Conservation (phyloP, 1,140 invertebrate species). For the Diorhabda sublineata region DNA sequence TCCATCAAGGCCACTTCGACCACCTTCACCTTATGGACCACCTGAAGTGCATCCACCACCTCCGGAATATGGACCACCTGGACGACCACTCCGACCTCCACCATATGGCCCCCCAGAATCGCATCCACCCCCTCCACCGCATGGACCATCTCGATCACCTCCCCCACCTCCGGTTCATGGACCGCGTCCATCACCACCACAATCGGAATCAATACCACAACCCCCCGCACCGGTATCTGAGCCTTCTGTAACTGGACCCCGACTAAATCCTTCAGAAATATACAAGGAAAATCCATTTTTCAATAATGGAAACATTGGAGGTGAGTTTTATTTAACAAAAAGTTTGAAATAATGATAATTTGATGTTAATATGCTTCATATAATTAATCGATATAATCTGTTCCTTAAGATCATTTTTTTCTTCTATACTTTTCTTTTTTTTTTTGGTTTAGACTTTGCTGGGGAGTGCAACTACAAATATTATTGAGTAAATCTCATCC, state of each 20-base stretch:
- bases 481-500: no score
- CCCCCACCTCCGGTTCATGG: neutral
- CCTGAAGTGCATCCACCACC: neutral
- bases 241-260: no score
- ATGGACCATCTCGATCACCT: neutral
- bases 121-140: neutral
- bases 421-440: no score
- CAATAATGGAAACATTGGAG: neutral
- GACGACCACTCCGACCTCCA: neutral
- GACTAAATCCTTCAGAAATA: neutral
- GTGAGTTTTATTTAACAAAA: no score
- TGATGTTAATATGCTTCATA: no score
- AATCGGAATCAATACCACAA: neutral
- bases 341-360: no score
- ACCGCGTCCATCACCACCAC: neutral
- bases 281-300: constrained; percentile 11
- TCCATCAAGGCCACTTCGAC: no score
- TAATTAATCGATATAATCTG: no score
- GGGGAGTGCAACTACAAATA: no score
- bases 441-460: no score
- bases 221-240: neutral
- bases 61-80: neutral
- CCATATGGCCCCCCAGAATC: neutral
- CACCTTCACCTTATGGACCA: no score
- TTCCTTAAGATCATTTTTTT: no score